These are phyloP conservation scores for Battus philenor DNA, from an alignment of 1,140 invertebrate species.

Conservation along the genomic window DNA sequence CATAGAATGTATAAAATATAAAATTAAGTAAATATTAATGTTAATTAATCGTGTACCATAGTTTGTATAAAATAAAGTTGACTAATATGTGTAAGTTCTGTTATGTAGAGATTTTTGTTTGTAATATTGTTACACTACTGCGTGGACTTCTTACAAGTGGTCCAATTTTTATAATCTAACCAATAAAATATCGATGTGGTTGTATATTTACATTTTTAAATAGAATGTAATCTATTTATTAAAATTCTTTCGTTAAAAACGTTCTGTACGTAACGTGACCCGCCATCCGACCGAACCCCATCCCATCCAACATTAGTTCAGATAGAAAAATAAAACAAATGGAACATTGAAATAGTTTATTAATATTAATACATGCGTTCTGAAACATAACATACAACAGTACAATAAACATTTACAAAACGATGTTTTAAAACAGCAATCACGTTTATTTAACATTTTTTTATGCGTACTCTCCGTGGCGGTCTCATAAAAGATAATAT, in stretches of 20 bases:
- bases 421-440: too few relatives aligned
- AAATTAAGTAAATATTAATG: constrained; percentile 68
- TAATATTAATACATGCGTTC: too few relatives aligned
- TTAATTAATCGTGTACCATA: constrained; percentile 72
- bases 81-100: constrained; percentile 75
- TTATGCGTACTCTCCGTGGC: too few relatives aligned
- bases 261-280: too few relatives aligned
- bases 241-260: constrained; percentile 58
- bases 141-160: constrained; percentile 67
- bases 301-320: too few relatives aligned
- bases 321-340: too few relatives aligned
- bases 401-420: too few relatives aligned
- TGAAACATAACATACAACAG: too few relatives aligned
- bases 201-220: constrained; percentile 64
- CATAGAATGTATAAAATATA: constrained; percentile 72
- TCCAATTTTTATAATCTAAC: constrained; percentile 76
- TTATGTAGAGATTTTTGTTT: constrained; percentile 76
- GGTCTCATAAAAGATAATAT: too few relatives aligned
- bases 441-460: too few relatives aligned
- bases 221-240: constrained; percentile 56
- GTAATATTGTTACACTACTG: constrained; percentile 73
- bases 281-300: too few relatives aligned
- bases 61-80: constrained; percentile 74
- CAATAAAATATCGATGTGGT: constrained; percentile 76
- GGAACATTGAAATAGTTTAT: too few relatives aligned